These are phyloP conservation scores for Lycocerus yunnanus DNA, from an alignment of 2,888 invertebrate species.

Conservation along the genomic window DNA sequence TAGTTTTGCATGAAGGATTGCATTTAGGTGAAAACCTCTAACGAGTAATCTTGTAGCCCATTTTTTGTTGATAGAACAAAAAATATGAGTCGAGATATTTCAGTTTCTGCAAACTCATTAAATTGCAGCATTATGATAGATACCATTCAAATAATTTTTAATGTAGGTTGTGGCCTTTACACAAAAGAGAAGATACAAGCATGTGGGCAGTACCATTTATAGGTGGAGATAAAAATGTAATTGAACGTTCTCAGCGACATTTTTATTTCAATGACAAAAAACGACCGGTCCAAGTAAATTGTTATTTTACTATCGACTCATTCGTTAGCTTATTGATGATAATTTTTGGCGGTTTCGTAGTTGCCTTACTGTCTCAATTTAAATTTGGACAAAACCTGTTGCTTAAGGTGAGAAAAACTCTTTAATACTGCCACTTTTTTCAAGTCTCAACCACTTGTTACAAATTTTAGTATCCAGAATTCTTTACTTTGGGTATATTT, in stretches of 20 bases:
- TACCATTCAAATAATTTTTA: too few species aligned
- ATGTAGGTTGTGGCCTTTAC: not conserved
- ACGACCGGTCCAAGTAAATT: conserved; percentile 78
- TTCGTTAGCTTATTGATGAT: conserved; percentile 58
- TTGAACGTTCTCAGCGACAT: conserved; percentile 78
- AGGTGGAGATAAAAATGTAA: conserved; percentile 81
- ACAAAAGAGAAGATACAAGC: not conserved
- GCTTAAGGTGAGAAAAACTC: conserved; percentile 55
- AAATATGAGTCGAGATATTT: too few species aligned
- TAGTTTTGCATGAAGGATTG: too few species aligned
- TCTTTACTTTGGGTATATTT: conserved; percentile 76
- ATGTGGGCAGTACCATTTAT: conserved; percentile 66
- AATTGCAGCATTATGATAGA: too few species aligned
- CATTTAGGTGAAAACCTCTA: too few species aligned
- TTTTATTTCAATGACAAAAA: conserved; percentile 69
- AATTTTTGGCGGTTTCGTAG: conserved; percentile 62
- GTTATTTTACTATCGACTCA: conserved; percentile 63
- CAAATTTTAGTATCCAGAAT: conserved; percentile 36
- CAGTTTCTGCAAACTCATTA: too few species aligned
- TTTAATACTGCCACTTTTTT: conserved; percentile 48
- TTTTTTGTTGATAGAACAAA: too few species aligned
- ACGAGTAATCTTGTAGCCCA: too few species aligned
- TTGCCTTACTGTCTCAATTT: conserved; percentile 65
- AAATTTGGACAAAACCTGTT: conserved; percentile 67
- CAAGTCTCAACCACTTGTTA: too few species aligned